phyloP scores from a whole-genome alignment of 2,888 invertebrate species.

The Beris chalybata region DNA sequence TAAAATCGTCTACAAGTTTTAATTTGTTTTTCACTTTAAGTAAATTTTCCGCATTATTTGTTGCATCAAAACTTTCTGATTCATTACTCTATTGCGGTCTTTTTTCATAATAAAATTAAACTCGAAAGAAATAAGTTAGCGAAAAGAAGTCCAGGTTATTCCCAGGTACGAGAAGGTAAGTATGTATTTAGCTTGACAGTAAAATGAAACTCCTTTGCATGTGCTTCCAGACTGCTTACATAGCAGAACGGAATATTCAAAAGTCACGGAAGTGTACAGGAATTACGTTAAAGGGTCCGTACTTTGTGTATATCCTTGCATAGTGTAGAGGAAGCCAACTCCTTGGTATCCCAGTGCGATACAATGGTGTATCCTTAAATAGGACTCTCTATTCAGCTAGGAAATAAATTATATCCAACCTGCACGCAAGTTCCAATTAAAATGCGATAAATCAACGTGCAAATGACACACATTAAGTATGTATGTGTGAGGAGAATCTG shows the following conservation, averaged over 20 bases:
- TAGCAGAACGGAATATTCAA: conserved; percentile 23
- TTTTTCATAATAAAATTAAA: too few relatives aligned
- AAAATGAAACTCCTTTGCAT: conserved; percentile 15
- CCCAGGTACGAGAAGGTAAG: too few relatives aligned
- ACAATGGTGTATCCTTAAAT: conserved; percentile 18
- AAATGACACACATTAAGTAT: conserved; percentile 26
- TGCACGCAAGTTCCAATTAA: conserved; percentile 35
- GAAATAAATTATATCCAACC: conserved; percentile 30
- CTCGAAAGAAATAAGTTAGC: too few relatives aligned
- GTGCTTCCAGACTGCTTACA: conserved; percentile 19
- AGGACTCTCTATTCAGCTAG: conserved; percentile 23
- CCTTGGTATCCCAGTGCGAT: conserved; percentile 9
- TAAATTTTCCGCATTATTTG: too few relatives aligned
- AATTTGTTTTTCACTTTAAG: too few relatives aligned
- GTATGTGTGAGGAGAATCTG: conserved; percentile 6
- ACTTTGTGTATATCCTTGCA: conserved; percentile 9
- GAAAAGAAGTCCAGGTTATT: too few relatives aligned
- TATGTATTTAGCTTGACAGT: too few relatives aligned
- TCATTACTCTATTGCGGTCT: too few relatives aligned
- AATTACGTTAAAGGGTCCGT: conserved; percentile 26
- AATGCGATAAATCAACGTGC: conserved; percentile 34
- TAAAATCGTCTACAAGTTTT: too few relatives aligned
- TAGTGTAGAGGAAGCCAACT: conserved; percentile 13
- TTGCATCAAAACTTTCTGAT: too few relatives aligned
- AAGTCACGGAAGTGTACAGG: conserved; percentile 31